Conservation (phyloP, 1,140 invertebrate genomes). For the Colletes latitarsis region DNA sequence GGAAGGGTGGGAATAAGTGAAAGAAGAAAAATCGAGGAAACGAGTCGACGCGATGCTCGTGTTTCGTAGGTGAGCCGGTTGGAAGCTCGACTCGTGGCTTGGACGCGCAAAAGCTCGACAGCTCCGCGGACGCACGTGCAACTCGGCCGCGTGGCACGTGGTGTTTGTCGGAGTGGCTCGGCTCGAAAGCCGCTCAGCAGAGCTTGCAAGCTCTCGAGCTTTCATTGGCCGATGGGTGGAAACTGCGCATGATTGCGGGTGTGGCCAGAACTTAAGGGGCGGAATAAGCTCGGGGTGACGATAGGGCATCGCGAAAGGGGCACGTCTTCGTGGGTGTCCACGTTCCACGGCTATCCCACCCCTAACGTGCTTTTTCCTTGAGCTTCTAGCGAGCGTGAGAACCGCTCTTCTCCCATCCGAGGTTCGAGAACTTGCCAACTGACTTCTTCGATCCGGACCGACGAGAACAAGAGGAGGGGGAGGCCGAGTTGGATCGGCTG, state of each 20-base stretch:
- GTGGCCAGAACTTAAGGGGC: slow-evolving; percentile 73
- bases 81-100: slow-evolving; percentile 26
- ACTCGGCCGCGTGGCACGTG: slow-evolving; percentile 78
- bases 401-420: slow-evolving; percentile 48
- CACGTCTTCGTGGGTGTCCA: slow-evolving; percentile 74
- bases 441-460: slow-evolving; percentile 51
- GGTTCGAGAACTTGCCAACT: slow-evolving; percentile 60
- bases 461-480: not conserved
- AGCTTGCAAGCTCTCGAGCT: slow-evolving; percentile 70
- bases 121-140: slow-evolving; percentile 77
- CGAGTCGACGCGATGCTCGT: not conserved
- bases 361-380: slow-evolving; percentile 65
- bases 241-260: slow-evolving; percentile 78
- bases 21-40: not conserved
- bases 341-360: slow-evolving; percentile 54
- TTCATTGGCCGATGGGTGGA: slow-evolving; percentile 78
- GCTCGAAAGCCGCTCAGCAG: slow-evolving; percentile 65
- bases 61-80: not conserved
- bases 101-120: slow-evolving; percentile 59
- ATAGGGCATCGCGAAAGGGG: slow-evolving; percentile 75
- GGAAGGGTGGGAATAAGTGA: not conserved
- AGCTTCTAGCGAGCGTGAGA: slow-evolving; percentile 58
- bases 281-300: slow-evolving; percentile 72
- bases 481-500: not conserved
- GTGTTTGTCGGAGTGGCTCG: slow-evolving; percentile 77